Conservation (phyloP, 2,888 invertebrate species). For the Priocnemis perturbator region DNA sequence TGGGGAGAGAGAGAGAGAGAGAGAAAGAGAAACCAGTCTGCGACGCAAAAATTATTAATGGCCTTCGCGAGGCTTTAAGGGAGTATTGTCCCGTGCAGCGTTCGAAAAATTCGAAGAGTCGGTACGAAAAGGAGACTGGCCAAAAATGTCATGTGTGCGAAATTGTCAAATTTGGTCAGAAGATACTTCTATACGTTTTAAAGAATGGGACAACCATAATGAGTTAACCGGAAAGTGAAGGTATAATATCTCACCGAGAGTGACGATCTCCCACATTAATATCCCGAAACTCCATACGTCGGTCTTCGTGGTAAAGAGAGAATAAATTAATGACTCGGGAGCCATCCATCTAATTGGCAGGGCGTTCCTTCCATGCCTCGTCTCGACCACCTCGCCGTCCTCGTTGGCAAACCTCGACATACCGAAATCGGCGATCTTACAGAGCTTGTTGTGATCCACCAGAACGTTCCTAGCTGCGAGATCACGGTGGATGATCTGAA, state of each 20-base stretch:
- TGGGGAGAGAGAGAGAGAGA: too few relatives aligned
- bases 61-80: too few relatives aligned
- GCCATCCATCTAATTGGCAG: slow-evolving; percentile 91
- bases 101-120: too few relatives aligned
- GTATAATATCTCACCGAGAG: slow-evolving; percentile 79
- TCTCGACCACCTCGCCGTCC: slow-evolving; percentile 76
- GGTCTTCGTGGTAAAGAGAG: slow-evolving; percentile 87
- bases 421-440: slow-evolving; percentile 93
- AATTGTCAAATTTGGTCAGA: too few relatives aligned
- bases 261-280: slow-evolving; percentile 91
- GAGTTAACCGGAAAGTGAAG: too few relatives aligned
- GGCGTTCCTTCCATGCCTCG: slow-evolving; percentile 78
- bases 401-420: slow-evolving; percentile 83
- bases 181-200: too few relatives aligned
- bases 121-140: too few relatives aligned
- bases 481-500: slow-evolving; percentile 90
- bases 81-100: too few relatives aligned
- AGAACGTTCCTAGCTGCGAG: slow-evolving; percentile 89
- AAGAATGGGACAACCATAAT: too few relatives aligned
- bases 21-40: too few relatives aligned
- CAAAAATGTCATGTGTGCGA: too few relatives aligned
- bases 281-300: slow-evolving; percentile 94
- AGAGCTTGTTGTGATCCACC: slow-evolving; percentile 89
- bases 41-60: too few relatives aligned
- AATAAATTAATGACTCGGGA: slow-evolving; percentile 87